These are phyloP conservation scores for Trachythela sp. DNA, from an alignment of 64 coral and sea anemone species.

Conservation along the genomic window DNA sequence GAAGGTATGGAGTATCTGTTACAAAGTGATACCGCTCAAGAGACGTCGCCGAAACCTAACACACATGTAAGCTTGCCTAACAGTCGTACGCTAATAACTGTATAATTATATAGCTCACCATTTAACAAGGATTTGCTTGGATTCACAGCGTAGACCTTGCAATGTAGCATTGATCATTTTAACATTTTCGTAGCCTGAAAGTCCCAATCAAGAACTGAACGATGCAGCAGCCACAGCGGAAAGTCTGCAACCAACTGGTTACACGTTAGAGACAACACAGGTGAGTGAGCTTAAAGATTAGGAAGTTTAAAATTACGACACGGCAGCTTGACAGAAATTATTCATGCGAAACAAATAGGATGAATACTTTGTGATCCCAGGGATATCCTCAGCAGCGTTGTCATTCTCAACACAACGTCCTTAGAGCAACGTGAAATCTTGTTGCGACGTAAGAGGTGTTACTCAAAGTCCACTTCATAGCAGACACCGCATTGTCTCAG, in stretches of 20 bases:
- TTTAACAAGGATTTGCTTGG: too few relatives aligned
- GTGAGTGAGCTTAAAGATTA: constrained; percentile 38
- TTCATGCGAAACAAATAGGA: too few relatives aligned
- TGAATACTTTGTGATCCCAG: too few relatives aligned
- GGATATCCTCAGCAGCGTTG: too few relatives aligned
- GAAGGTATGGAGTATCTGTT: constrained; percentile 72
- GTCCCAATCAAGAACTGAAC: constrained; percentile 78
- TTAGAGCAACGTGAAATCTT: too few relatives aligned
- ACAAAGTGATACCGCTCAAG: constrained; percentile 27
- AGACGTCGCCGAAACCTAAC: background rate
- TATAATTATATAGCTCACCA: too few relatives aligned
- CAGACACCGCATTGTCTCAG: too few relatives aligned
- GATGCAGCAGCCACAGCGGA: constrained; percentile 96
- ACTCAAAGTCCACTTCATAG: too few relatives aligned
- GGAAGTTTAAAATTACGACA: background rate
- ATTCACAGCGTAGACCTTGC: too few relatives aligned
- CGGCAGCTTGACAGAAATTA: background rate
- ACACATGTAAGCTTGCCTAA: background rate
- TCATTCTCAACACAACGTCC: too few relatives aligned
- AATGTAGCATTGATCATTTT: too few relatives aligned
- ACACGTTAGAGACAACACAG: constrained; percentile 88
- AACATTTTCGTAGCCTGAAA: background rate
- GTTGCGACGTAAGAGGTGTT: too few relatives aligned
- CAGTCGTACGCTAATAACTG: background rate
- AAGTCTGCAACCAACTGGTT: constrained; percentile 93